These are phyloP conservation scores for Callyntrura guangdongensis DNA, from an alignment of 2,888 invertebrate species.

Conservation along the genomic window DNA sequence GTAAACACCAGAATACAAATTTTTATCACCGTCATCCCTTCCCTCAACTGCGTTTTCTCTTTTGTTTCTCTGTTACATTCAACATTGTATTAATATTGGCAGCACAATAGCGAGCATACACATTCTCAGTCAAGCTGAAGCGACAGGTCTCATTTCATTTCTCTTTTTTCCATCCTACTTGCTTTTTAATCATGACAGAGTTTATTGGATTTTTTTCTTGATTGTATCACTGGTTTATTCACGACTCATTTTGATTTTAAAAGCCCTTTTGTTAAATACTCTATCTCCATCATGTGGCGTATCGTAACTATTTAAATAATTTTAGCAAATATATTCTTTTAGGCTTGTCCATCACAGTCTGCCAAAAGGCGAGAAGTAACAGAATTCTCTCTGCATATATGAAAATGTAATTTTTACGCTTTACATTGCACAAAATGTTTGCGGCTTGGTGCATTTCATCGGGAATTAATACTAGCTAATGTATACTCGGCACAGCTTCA, in stretches of 20 bases:
- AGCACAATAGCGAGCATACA: conserved; percentile 30
- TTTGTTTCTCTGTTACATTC: conserved; percentile 6
- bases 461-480: too few species aligned
- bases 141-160: conserved; percentile 7
- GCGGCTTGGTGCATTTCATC: too few species aligned
- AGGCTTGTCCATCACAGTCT: conserved; percentile 50
- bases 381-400: not conserved
- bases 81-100: conserved; percentile 1
- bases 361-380: not conserved
- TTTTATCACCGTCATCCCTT: not conserved
- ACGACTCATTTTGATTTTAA: conserved; percentile 30
- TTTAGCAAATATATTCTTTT: not conserved
- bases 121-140: not conserved
- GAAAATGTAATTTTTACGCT: not conserved
- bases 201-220: conserved; percentile 50
- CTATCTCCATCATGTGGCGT: not conserved
- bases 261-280: not conserved
- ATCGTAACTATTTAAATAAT: not conserved
- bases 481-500: too few species aligned
- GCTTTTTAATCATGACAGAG: conserved; percentile 50
- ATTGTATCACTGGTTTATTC: conserved; percentile 39
- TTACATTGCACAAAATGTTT: not conserved
- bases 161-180: conserved; percentile 20
- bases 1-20: conserved; percentile 18
- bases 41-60: not conserved